These are phyloP conservation scores for Isichthys henryi DNA, from an alignment of 2,113 vertebrate genomes.

Conservation along the genomic window DNA sequence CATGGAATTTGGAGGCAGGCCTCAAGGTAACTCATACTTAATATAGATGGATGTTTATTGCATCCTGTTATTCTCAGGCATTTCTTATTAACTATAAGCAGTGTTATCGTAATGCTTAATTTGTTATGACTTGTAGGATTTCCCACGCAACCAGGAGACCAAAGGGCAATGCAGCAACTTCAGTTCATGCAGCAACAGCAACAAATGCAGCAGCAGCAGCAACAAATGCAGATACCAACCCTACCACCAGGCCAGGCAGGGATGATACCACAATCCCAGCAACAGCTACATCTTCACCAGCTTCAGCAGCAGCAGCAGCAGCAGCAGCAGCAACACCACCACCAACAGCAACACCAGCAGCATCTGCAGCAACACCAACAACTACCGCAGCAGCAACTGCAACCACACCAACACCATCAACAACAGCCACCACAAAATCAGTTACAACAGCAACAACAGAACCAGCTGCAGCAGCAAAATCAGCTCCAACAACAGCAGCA, in stretches of 20 bases:
- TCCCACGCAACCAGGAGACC: conserved; percentile 80
- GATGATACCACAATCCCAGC: conserved; percentile 69
- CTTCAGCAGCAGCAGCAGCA: conserved; percentile 47
- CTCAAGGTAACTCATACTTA: conserved; percentile 64
- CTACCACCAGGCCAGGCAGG: conserved; percentile 71
- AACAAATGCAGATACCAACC: conserved; percentile 55
- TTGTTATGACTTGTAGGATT: conserved; percentile 65
- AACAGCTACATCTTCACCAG: conserved; percentile 72
- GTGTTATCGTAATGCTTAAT: conserved; percentile 17
- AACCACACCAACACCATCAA: conserved; percentile 73
- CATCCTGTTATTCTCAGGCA: not conserved
- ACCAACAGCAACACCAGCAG: not conserved
- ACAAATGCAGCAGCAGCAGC: conserved; percentile 7
- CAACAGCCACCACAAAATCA: conserved; percentile 79
- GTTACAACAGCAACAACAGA: conserved; percentile 39
- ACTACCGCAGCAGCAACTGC: conserved; percentile 37
- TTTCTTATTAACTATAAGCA: not conserved
- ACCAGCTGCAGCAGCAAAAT: conserved; percentile 50
- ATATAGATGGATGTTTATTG: not conserved
- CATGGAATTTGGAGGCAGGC: conserved; percentile 78
- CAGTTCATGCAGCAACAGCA: conserved; percentile 74
- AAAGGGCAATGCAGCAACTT: conserved; percentile 87
- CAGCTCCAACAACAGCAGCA: conserved; percentile 54
- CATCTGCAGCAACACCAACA: not conserved
- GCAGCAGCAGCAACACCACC: conserved; percentile 25